Conservation (phyloP, 2,888 invertebrate genomes). For the Drosophila rellima region DNA sequence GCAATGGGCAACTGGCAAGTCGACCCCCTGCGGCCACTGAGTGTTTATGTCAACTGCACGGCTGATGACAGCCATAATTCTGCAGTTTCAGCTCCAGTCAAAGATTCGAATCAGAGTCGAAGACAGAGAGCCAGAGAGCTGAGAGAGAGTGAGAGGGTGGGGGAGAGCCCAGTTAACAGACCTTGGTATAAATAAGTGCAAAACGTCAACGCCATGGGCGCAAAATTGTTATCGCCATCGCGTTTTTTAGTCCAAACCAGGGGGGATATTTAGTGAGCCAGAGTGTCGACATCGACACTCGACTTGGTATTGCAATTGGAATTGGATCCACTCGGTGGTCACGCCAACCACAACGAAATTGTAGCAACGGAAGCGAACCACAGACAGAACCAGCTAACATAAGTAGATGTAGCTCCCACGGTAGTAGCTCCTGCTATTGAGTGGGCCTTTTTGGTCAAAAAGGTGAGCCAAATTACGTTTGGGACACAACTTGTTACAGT, state of each 20-base stretch:
- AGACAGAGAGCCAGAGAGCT: conserved; percentile 27
- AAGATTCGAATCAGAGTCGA: conserved; percentile 63
- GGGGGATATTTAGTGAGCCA: conserved; percentile 78
- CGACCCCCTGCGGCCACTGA: conserved; percentile 76
- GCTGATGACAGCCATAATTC: conserved; percentile 83
- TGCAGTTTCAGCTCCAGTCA: conserved; percentile 31
- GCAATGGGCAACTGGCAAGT: conserved; percentile 56
- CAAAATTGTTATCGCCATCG: conserved; percentile 80
- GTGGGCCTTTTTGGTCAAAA: conserved; percentile 63
- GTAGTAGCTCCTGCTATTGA: conserved; percentile 66
- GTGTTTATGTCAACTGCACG: conserved; percentile 80
- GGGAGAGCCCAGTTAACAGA: conserved; percentile 53
- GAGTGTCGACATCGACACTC: conserved; percentile 72
- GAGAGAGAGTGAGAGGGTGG: background rate
- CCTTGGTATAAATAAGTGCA: conserved; percentile 72
- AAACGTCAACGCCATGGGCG: conserved; percentile 81
- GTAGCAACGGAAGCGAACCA: conserved; percentile 71
- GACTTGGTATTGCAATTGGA: conserved; percentile 25
- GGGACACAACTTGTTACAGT: conserved; percentile 43
- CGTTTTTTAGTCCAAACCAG: conserved; percentile 47
- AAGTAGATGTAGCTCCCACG: conserved; percentile 66
- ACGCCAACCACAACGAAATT: conserved; percentile 76
- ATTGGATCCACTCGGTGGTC: conserved; percentile 69
- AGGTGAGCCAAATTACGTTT: conserved; percentile 76
- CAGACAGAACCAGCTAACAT: conserved; percentile 16